A percentile compares a stretch with the other conserved stretches of the same genome.
Evolutionary conservation across 2,888 invertebrate species (phyloP).

Genomic region (Perizoma flavofasciatum): DNA sequence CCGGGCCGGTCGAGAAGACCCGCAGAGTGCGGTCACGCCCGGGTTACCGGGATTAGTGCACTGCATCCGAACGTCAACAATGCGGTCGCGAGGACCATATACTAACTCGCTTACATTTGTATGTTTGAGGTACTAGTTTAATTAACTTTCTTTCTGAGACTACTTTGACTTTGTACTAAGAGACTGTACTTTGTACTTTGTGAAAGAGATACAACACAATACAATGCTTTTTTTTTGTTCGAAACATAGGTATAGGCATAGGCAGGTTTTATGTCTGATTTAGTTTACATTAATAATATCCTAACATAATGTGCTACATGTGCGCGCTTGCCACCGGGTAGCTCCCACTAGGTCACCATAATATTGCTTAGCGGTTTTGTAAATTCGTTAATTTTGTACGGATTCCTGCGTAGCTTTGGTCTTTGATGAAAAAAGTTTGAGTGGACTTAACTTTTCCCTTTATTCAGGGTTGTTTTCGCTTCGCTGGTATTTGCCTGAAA

Average conservation of each 20-base stretch:
- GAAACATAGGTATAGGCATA: too few species aligned
- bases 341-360: slow-evolving; percentile 2
- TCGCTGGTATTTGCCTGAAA: slow-evolving; percentile 11
- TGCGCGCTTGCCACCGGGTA: too few species aligned
- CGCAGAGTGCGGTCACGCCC: slow-evolving; percentile 1
- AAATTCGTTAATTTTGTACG: slow-evolving; percentile 30
- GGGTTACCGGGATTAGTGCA: slow-evolving; percentile 3
- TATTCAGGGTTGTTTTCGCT: slow-evolving; percentile 7
- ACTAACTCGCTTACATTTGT: background rate
- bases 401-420: slow-evolving; percentile 26
- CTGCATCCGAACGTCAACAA: slow-evolving; percentile 4
- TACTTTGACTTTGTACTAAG: too few species aligned
- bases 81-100: background rate
- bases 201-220: too few species aligned
- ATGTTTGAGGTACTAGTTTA: background rate
- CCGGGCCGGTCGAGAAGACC: background rate
- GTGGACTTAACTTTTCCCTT: slow-evolving; percentile 25
- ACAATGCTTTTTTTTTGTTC: too few species aligned
- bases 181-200: too few species aligned
- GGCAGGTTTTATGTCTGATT: too few species aligned
- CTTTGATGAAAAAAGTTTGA: slow-evolving; percentile 34
- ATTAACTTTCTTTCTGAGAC: too few species aligned
- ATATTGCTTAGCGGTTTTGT: slow-evolving; percentile 24
- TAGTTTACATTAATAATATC: too few species aligned
- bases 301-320: too few species aligned